phyloP scores from a whole-genome alignment of 1,140 invertebrate genomes.

The Riptortus pedestris region DNA sequence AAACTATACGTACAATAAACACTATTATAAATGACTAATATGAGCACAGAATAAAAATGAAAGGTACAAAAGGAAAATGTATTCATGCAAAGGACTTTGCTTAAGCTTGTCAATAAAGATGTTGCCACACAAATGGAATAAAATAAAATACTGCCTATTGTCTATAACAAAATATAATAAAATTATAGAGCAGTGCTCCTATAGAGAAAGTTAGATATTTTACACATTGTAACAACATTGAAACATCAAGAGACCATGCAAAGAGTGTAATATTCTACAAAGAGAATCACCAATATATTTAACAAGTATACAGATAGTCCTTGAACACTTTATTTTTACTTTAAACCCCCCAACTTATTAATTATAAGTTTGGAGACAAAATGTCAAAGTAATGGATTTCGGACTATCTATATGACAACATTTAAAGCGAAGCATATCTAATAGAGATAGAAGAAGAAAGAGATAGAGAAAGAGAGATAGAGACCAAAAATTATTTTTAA shows the following conservation, averaged over 20 bases:
- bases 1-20: conserved; percentile 6
- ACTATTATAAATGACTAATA: conserved; percentile 9
- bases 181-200: conserved; percentile 13
- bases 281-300: conserved; percentile 1
- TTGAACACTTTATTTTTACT: too few relatives aligned
- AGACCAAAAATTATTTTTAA: conserved; percentile 27
- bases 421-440: conserved; percentile 25
- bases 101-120: too few relatives aligned
- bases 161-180: neutral
- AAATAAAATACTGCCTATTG: neutral
- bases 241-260: conserved; percentile 27
- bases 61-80: conserved; percentile 6
- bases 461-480: conserved; percentile 26
- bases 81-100: conserved; percentile 14
- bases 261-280: neutral
- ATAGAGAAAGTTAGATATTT: conserved; percentile 11
- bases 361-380: too few relatives aligned
- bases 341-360: too few relatives aligned
- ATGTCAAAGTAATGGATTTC: neutral
- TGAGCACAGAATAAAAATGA: conserved; percentile 2
- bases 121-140: too few relatives aligned
- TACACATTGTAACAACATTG: conserved; percentile 26
- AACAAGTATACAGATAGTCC: conserved; percentile 8
- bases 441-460: conserved; percentile 20
- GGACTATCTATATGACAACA: conserved; percentile 12